These are phyloP conservation scores for Rhadina sibilatrix DNA, from an alignment of 2,113 vertebrate species.

Conservation along the genomic window DNA sequence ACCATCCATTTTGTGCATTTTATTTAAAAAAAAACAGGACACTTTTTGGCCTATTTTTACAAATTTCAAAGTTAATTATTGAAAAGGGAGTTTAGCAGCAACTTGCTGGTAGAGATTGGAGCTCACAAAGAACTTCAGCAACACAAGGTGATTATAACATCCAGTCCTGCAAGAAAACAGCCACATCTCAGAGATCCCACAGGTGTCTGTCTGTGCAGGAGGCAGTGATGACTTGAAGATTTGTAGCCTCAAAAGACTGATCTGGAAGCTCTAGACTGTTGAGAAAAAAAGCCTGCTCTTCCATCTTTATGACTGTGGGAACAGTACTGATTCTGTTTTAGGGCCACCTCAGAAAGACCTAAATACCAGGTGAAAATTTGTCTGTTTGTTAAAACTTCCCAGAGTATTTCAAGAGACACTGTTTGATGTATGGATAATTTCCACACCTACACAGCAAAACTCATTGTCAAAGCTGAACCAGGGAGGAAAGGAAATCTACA, in stretches of 20 bases:
- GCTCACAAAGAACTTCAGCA: not conserved
- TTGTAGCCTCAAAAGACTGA: not conserved
- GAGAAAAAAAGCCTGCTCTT: not conserved
- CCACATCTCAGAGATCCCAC: not conserved
- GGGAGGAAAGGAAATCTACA: not conserved
- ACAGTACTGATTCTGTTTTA: not conserved
- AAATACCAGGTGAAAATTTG: not conserved
- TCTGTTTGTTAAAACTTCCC: not conserved
- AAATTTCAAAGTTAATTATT: not conserved
- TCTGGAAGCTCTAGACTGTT: not conserved
- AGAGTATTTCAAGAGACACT: not conserved
- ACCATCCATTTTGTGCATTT: not conserved
- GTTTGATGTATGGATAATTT: not conserved
- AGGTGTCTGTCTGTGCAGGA: not conserved
- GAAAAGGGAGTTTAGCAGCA: not conserved
- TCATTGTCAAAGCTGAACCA: not conserved
- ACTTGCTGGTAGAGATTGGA: not conserved
- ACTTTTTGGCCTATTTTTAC: not conserved
- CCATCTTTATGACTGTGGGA: not conserved
- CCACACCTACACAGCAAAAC: not conserved
- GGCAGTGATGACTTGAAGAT: not conserved
- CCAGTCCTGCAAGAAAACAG: not conserved
- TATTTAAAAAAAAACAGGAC: not conserved
- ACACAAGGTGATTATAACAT: not conserved
- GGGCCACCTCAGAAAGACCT: not conserved